These are phyloP conservation scores for Erpornis zantholeuca DNA, from an alignment of 2,113 vertebrate genomes.

Conservation along the genomic window DNA sequence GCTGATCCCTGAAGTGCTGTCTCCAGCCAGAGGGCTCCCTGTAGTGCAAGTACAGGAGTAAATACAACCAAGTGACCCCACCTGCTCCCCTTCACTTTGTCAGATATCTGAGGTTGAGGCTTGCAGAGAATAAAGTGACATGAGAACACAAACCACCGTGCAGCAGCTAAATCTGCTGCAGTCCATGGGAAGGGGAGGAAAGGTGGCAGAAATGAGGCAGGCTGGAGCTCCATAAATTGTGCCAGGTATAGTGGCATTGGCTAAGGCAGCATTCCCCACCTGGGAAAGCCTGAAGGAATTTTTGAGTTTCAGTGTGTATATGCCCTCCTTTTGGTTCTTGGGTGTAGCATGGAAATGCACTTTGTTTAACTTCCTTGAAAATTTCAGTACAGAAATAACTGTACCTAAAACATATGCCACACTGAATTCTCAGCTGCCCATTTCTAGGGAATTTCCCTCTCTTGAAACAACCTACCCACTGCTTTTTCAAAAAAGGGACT, in stretches of 20 bases:
- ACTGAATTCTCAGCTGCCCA: neutral
- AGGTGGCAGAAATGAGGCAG: rapidly evolving
- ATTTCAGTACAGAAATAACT: neutral
- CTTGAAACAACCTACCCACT: neutral
- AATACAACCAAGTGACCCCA: neutral
- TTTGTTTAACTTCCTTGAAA: neutral
- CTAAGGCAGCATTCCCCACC: neutral
- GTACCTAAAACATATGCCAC: neutral
- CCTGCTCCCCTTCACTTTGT: neutral
- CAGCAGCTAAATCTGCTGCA: rapidly evolving
- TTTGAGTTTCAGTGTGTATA: rapidly evolving
- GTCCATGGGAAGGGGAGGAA: neutral
- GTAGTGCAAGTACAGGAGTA: neutral
- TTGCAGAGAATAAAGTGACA: neutral
- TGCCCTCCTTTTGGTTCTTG: neutral
- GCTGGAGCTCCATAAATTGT: neutral
- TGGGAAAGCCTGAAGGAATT: neutral
- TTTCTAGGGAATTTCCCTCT: neutral
- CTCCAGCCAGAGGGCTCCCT: neutral
- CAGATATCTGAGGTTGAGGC: rapidly evolving
- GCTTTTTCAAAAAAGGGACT: neutral
- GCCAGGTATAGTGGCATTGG: rapidly evolving
- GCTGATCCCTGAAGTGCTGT: neutral
- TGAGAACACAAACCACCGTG: rapidly evolving
- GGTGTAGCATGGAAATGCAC: neutral